Base-by-base conservation (phyloP, 2,888 invertebrate genomes). In the Busseola fusca region DNA sequence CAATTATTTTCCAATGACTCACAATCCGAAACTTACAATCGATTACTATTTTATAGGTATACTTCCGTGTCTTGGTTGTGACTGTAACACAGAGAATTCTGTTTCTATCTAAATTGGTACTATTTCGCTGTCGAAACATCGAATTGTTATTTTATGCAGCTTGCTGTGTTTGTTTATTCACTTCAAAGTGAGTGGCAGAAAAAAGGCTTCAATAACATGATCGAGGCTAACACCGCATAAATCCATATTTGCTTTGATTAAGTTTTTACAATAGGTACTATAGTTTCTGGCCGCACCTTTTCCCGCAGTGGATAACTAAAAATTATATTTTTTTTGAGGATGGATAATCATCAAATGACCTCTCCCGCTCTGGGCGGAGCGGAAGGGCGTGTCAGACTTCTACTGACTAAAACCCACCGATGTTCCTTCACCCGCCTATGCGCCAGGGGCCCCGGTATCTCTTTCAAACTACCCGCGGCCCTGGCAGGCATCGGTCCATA, bases 31-130 rank as follows among this genome's bases (percentile, higher is more conserved):
- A 83, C 80, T 83, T 84, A 80, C 77, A 84, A 86, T 86, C 84
- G 73, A 73, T 80, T 84, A 78, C 80, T 80, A 89, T 88, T 89
- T 88, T 86, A 87, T 86, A 52, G 67, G 48, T n/a, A 87, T 77
- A 87, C 88, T 91, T 92, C 91, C 92, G 91, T 85, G 85, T 91
- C 81, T 87, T 85, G 80, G 76, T n/a, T 64, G 64, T n/a, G 42
- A 54, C 76, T 74, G 79, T 82, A 85, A 84, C 76, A 80, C 56
- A 59, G 72, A 75, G 21, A 70, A 75, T 42, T 62, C 34, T 69
- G 52, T 74, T 70, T 30, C 37, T 66, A 56, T 66, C 42, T 58
- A 76, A 45, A 62, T 74, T 9, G 1, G 10, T 16, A 74, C n/a
- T 16, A 45, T 12, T 30, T 50, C 14, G 37, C n/a, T 57, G 62